phyloP scores from a whole-genome alignment of 1,140 invertebrate species.

The Arctopsyche grandis region DNA sequence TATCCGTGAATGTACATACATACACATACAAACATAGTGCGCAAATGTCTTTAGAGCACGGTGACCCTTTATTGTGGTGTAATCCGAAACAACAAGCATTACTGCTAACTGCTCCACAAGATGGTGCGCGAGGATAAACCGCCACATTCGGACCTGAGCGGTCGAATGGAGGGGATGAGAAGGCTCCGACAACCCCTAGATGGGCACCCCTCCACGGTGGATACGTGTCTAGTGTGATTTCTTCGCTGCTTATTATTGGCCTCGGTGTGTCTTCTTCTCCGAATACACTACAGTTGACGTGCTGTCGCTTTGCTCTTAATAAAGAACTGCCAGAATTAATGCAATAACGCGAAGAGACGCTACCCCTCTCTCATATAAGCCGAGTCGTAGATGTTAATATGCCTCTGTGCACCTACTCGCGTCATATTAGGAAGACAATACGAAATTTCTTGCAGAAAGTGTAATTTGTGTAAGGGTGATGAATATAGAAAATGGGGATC shows the following conservation, averaged over 20 bases:
- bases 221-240: slow-evolving; percentile 25
- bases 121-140: slow-evolving; percentile 47
- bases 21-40: background rate
- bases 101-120: slow-evolving; percentile 53
- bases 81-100: slow-evolving; percentile 54
- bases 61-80: slow-evolving; percentile 49
- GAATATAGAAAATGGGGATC: too few relatives aligned
- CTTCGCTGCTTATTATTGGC: background rate
- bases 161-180: background rate
- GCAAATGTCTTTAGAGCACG: slow-evolving; percentile 29
- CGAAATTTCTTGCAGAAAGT: too few relatives aligned
- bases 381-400: too few relatives aligned
- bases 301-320: slow-evolving; percentile 24
- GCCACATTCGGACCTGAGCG: slow-evolving; percentile 16
- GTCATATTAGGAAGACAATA: too few relatives aligned
- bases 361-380: background rate
- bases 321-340: slow-evolving; percentile 38
- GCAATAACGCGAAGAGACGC: slow-evolving; percentile 28
- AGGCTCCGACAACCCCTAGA: background rate
- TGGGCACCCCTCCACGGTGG: background rate
- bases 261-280: slow-evolving; percentile 14
- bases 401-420: too few relatives aligned
- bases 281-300: slow-evolving; percentile 18
- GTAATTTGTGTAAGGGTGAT: too few relatives aligned
- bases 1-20: background rate